phyloP scores from a whole-genome alignment of 2,888 invertebrate genomes.

The Beris morrisii region DNA sequence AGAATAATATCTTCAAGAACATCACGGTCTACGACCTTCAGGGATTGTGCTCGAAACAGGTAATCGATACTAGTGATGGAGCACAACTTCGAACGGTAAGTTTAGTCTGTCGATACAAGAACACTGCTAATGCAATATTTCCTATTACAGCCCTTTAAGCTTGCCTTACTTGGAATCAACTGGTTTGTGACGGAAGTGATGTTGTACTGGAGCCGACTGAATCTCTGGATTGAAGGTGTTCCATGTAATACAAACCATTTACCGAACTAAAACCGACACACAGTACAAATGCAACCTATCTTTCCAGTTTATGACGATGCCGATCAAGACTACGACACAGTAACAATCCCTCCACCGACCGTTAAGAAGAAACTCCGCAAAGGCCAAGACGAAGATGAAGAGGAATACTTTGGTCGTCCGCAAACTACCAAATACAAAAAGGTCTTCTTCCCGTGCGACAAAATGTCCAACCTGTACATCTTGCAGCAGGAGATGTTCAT shows the following conservation, averaged over 20 bases:
- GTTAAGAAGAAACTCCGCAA: slow-evolving; percentile 45
- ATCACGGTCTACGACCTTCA: slow-evolving; percentile 85
- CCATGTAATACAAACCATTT: slow-evolving; percentile 50
- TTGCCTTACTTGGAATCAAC: slow-evolving; percentile 52
- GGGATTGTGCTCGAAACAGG: slow-evolving; percentile 67
- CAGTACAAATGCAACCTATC: not conserved
- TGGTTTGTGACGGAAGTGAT: slow-evolving; percentile 56
- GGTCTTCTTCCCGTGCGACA: slow-evolving; percentile 68
- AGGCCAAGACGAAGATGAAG: slow-evolving; percentile 54
- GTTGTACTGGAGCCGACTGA: slow-evolving; percentile 51
- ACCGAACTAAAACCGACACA: slow-evolving; percentile 36
- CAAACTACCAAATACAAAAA: slow-evolving; percentile 46
- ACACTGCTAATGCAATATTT: slow-evolving; percentile 1
- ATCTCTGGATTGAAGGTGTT: slow-evolving; percentile 53
- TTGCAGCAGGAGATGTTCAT: slow-evolving; percentile 64
- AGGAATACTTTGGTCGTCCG: slow-evolving; percentile 53
- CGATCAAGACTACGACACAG: slow-evolving; percentile 57
- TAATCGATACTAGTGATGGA: slow-evolving; percentile 49
- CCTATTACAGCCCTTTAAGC: slow-evolving; percentile 55
- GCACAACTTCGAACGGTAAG: slow-evolving; percentile 31
- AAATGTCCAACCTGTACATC: slow-evolving; percentile 69
- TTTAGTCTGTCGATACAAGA: not conserved
- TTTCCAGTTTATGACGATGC: slow-evolving; percentile 49
- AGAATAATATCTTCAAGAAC: slow-evolving; percentile 70
- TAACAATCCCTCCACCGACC: slow-evolving; percentile 44